Percentiles rank a stretch among this genome's conserved stretches.
Evolutionary conservation across 2,888 invertebrate genomes (phyloP).

Genomic region (Mythimna lalbum): DNA sequence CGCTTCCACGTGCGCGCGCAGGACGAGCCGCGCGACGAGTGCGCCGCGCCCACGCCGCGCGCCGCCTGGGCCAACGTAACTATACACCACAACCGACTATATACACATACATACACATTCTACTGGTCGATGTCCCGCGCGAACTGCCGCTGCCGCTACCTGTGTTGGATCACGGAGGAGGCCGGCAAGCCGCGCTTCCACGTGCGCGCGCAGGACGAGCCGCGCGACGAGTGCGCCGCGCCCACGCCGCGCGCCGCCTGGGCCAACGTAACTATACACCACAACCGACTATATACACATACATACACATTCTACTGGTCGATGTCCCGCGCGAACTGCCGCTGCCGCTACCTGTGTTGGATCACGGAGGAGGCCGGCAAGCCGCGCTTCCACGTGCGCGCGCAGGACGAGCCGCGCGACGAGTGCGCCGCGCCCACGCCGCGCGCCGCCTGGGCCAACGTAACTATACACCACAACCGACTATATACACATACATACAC

Average conservation of each 20-base stretch:
- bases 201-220: constrained; percentile 95
- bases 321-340: constrained; percentile 95
- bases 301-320: constrained; percentile 89
- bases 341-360: constrained; percentile 98
- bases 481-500: no score
- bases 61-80: constrained; percentile 94
- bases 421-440: constrained; percentile 94
- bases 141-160: constrained; percentile 97
- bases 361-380: constrained; percentile 96
- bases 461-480: constrained; percentile 91
- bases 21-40: constrained; percentile 93
- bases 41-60: constrained; percentile 93
- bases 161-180: constrained; percentile 97
- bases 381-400: constrained; percentile 97
- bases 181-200: constrained; percentile 97
- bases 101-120: no score
- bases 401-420: constrained; percentile 93
- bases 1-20: constrained; percentile 97
- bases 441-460: constrained; percentile 95
- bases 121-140: constrained; percentile 96
- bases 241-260: constrained; percentile 95
- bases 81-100: constrained; percentile 90
- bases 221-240: constrained; percentile 93
- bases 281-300: no score
- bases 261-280: constrained; percentile 92